Percentiles rank a stretch among this genome's conserved stretches.
phyloP scores from a whole-genome alignment of 1,140 invertebrate species.

The Eciton burchellii region DNA sequence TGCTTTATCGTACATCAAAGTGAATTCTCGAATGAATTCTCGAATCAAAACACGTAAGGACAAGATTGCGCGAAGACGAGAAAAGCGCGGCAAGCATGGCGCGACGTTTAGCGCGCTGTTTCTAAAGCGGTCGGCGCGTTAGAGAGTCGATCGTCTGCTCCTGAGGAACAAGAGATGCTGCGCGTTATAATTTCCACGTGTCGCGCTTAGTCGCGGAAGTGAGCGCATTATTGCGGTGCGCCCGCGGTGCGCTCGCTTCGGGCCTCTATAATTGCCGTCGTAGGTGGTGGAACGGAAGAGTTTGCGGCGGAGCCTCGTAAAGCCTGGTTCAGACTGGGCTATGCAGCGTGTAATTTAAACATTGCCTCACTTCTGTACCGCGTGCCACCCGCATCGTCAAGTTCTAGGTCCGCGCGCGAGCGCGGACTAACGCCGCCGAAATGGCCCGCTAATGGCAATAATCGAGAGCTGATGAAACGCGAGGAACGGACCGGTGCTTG shows the following conservation, averaged over 20 bases:
- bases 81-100: not conserved
- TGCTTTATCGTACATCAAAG: not conserved
- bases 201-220: conserved; percentile 60
- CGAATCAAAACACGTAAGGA: conserved; percentile 9
- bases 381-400: conserved; percentile 69
- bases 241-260: conserved; percentile 65
- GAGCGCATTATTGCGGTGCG: conserved; percentile 51
- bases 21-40: conserved; percentile 5
- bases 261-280: conserved; percentile 73
- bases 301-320: conserved; percentile 74
- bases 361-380: conserved; percentile 76
- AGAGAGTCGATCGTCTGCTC: conserved; percentile 9
- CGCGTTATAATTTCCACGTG: conserved; percentile 51
- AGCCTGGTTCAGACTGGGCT: conserved; percentile 73
- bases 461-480: conserved; percentile 14
- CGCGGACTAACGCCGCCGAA: not conserved
- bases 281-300: conserved; percentile 73
- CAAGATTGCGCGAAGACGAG: conserved; percentile 11
- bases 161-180: conserved; percentile 22
- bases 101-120: conserved; percentile 1
- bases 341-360: conserved; percentile 80
- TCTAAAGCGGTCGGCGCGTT: not conserved
- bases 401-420: conserved; percentile 15
- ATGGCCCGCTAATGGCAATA: conserved; percentile 45
- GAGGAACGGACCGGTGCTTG: not conserved